Conservation (phyloP, 2,797 vertebrate species). For the Oryzias sinensis region DNA sequence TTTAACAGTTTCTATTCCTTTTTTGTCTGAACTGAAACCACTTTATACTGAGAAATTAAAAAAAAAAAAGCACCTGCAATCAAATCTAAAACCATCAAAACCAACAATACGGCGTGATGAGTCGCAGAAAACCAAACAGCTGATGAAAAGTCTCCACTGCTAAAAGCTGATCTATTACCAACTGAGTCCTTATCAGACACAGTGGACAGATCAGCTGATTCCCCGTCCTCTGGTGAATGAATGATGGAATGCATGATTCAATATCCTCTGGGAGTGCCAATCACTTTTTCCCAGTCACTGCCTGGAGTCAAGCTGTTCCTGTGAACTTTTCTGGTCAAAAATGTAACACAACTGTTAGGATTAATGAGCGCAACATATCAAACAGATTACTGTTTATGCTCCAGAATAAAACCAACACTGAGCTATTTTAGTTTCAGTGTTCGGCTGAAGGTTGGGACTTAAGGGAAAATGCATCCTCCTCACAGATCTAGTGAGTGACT, state of each 20-base stretch:
- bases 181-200: neutral
- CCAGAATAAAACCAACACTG: neutral
- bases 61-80: too few relatives aligned
- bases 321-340: too few relatives aligned
- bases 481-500: slow-evolving; percentile 21
- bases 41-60: too few relatives aligned
- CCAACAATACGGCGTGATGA: too few relatives aligned
- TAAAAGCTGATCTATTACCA: neutral
- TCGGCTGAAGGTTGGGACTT: neutral
- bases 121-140: neutral
- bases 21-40: too few relatives aligned
- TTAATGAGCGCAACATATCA: too few relatives aligned
- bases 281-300: neutral
- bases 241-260: slow-evolving; percentile 43
- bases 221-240: slow-evolving; percentile 29
- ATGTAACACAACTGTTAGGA: too few relatives aligned
- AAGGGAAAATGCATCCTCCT: neutral
- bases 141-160: neutral
- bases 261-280: slow-evolving; percentile 15
- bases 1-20: too few relatives aligned
- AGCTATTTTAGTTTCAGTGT: neutral
- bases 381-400: neutral
- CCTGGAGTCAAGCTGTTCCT: too few relatives aligned
- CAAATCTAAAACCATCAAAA: too few relatives aligned
- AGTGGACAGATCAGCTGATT: slow-evolving; percentile 40